These are phyloP conservation scores for Cheirogaleus major DNA, from an alignment of 2,797 vertebrate species.

Conservation along the genomic window DNA sequence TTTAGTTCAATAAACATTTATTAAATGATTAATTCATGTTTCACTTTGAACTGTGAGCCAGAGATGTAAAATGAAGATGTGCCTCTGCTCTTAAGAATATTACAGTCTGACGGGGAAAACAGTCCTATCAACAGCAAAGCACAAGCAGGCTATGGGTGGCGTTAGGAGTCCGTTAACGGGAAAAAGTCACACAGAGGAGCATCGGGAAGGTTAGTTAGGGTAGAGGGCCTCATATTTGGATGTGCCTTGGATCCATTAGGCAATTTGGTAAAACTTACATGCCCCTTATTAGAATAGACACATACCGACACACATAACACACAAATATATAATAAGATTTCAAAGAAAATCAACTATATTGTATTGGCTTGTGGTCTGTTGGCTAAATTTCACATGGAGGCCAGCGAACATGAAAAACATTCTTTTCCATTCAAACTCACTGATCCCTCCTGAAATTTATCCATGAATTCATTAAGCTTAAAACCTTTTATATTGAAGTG, in stretches of 20 bases:
- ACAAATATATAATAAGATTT: neutral
- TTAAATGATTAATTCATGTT: neutral
- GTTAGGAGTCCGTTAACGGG: accelerated
- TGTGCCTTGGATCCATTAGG: neutral
- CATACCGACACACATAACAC: accelerated
- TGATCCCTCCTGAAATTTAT: neutral
- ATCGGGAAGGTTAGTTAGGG: accelerated
- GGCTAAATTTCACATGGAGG: neutral
- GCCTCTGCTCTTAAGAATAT: neutral
- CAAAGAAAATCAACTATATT: neutral
- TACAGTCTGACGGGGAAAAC: neutral
- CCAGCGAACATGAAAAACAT: neutral
- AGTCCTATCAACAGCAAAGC: neutral
- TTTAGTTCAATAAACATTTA: neutral
- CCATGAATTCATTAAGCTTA: neutral
- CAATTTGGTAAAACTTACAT: neutral
- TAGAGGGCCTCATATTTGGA: too few relatives aligned
- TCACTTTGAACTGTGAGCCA: neutral
- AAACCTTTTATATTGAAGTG: neutral
- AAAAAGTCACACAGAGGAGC: accelerated
- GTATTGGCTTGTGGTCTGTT: neutral
- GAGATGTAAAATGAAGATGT: neutral
- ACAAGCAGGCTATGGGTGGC: accelerated
- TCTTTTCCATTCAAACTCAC: neutral
- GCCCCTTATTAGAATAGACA: neutral